Evolutionary conservation across 2,888 invertebrate genomes (phyloP), one percentile per base, ranked within the genome.

Genomic region (Psylliodes chrysocephalus): DNA sequence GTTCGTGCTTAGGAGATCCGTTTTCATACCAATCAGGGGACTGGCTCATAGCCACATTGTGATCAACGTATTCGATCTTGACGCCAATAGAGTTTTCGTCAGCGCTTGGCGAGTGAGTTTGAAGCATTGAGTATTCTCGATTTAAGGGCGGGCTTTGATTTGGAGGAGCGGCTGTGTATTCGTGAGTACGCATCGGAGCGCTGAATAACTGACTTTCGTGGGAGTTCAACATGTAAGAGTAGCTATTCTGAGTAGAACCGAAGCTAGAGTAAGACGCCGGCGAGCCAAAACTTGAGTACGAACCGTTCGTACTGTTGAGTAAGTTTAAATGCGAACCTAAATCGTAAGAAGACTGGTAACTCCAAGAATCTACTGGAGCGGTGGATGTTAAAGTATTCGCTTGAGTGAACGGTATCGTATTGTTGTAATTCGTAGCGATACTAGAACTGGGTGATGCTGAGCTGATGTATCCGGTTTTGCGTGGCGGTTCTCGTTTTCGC

Each of bases 401-500:
- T 83, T 70, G 90, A 82, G 71, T 84, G 63, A 75, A 77, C 3
- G 91, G 89, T 60, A 84, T 84, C 55, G 89, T 78, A 28, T 88
- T 88, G 79, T 84, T 86, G 68, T 86, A 80, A 18, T 80, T 82
- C 19, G 77, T 73, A 12, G 78, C 72, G 54, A 83, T 79, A 44
- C 87, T 88, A 1, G 91, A 89, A 72, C 89, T 89, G 0, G 90
- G 90, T 0, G 88, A 87, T 74, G 87, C 89, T 1, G 90, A 88
- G 60, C 89, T 89, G 76, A 91, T 87, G 85, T 90, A 90, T 30
- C 91, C 93, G 0, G 93, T 94, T 82, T 96, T 96, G 33, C 96
- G 87, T 0, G 96, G 95, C 0, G 96, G 96, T 79, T 96, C 96
- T 33, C 95, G 89, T 80, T 96, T 96, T 49, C 96, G 88, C 96